Percentiles rank a stretch among this genome's conserved stretches.
Conservation (phyloP, 1,140 invertebrate species). For the Zaprionus taronus region DNA sequence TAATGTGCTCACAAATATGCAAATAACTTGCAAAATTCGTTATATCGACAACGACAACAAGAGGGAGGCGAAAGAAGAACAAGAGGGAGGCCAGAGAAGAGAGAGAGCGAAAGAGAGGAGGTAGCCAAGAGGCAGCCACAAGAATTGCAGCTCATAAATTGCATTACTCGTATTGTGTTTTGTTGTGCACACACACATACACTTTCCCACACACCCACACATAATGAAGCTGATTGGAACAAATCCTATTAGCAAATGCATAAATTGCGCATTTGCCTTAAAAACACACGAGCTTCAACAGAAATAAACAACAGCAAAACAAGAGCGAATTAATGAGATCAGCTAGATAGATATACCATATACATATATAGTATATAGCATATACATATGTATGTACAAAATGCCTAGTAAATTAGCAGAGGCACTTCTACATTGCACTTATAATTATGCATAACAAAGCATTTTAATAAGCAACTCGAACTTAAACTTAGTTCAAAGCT, state of each 20-base stretch:
- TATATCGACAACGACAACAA: slow-evolving; percentile 46
- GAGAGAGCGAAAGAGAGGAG: neutral
- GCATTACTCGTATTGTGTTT: slow-evolving; percentile 47
- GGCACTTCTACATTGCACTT: too few species aligned
- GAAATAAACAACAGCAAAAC: neutral
- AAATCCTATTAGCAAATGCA: slow-evolving; percentile 40
- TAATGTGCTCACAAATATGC: slow-evolving; percentile 69
- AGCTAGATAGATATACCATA: neutral
- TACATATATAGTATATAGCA: neutral
- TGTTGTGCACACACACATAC: slow-evolving; percentile 32
- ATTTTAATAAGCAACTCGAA: too few species aligned
- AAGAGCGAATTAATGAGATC: neutral
- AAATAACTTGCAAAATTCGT: slow-evolving; percentile 71
- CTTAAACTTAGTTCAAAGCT: too few species aligned
- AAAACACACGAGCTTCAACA: slow-evolving; percentile 1
- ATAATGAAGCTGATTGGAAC: slow-evolving; percentile 44
- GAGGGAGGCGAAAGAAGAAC: too few species aligned
- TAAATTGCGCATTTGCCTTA: slow-evolving; percentile 26
- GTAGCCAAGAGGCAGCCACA: slow-evolving; percentile 22
- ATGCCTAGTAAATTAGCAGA: too few species aligned
- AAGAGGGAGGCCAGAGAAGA: neutral
- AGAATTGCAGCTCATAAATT: slow-evolving; percentile 54
- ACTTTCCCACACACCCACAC: neutral
- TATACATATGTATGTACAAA: too few species aligned
- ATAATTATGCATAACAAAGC: too few species aligned